phyloP scores from a whole-genome alignment of 2,797 vertebrate genomes.

The Valencia hispanica region DNA sequence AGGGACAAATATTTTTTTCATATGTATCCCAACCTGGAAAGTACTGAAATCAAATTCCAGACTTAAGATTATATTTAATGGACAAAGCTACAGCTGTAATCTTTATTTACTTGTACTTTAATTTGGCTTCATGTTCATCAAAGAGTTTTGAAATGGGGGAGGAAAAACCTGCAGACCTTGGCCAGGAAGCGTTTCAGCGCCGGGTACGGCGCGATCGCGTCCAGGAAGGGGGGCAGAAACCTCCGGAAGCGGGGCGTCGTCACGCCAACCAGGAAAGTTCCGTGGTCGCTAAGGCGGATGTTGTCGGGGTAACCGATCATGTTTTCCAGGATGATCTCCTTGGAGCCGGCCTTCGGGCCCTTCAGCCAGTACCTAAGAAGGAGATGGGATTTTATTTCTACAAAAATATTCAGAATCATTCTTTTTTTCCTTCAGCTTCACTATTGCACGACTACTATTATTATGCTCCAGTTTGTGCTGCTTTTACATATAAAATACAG shows the following conservation, averaged over 20 bases:
- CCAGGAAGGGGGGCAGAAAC: slow-evolving; percentile 77
- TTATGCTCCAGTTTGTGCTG: too few species aligned
- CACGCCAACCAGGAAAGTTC: slow-evolving; percentile 80
- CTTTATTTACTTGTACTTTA: not conserved
- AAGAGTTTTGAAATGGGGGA: too few species aligned
- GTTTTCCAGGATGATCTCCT: slow-evolving; percentile 77
- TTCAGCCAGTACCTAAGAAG: slow-evolving; percentile 77
- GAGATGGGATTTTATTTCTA: not conserved
- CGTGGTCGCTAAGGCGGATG: slow-evolving; percentile 75
- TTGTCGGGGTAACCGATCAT: slow-evolving; percentile 84
- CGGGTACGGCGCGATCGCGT: slow-evolving; percentile 77
- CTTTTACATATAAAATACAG: too few species aligned
- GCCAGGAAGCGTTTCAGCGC: slow-evolving; percentile 78
- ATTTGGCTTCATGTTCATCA: not conserved
- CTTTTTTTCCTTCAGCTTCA: too few species aligned
- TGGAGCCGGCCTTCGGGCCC: slow-evolving; percentile 73
- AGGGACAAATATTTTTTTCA: not conserved
- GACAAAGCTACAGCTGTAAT: not conserved
- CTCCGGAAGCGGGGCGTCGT: slow-evolving; percentile 71
- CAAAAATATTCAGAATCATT: not conserved
- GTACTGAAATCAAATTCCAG: not conserved
- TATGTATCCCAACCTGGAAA: not conserved
- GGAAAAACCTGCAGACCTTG: slow-evolving; percentile 66
- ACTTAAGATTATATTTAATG: not conserved
- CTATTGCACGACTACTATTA: too few species aligned